Evolutionary conservation across 2,797 vertebrate genomes (phyloP).

Genomic region (Micromesistius poutassou): DNA sequence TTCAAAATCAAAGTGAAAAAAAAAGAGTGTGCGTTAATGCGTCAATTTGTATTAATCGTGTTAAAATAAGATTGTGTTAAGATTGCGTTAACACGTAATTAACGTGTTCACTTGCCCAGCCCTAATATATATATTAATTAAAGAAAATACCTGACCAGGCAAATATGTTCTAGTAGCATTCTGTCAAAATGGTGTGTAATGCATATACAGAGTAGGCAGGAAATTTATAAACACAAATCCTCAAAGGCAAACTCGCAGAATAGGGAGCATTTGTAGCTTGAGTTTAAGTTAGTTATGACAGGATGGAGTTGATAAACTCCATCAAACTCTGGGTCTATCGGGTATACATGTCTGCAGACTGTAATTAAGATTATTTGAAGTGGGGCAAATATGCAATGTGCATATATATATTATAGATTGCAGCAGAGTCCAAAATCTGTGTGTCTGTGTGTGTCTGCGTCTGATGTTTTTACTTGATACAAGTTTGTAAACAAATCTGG

Average conservation of each 20-base stretch:
- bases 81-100: too few relatives aligned
- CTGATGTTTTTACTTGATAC: background rate
- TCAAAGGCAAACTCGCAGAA: slow-evolving; percentile 40
- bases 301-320: slow-evolving; percentile 38
- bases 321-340: slow-evolving; percentile 46
- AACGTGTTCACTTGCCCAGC: too few relatives aligned
- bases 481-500: background rate
- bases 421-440: slow-evolving; percentile 15
- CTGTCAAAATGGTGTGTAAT: slow-evolving; percentile 37
- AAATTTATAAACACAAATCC: slow-evolving; percentile 57
- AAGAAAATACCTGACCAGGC: slow-evolving; percentile 26
- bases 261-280: slow-evolving; percentile 29
- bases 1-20: too few relatives aligned
- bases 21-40: too few relatives aligned
- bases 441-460: background rate
- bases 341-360: slow-evolving; percentile 38
- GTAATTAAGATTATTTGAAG: slow-evolving; percentile 60
- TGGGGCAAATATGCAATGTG: slow-evolving; percentile 21
- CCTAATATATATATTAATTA: too few relatives aligned
- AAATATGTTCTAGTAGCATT: slow-evolving; percentile 36
- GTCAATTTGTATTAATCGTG: too few relatives aligned
- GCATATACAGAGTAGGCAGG: slow-evolving; percentile 33
- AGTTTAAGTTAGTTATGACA: slow-evolving; percentile 50
- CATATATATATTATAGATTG: slow-evolving; percentile 7
- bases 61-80: too few relatives aligned